Evolutionary conservation across 2,797 vertebrate genomes (phyloP).

Genomic region (Hipposideros larvatus): DNA sequence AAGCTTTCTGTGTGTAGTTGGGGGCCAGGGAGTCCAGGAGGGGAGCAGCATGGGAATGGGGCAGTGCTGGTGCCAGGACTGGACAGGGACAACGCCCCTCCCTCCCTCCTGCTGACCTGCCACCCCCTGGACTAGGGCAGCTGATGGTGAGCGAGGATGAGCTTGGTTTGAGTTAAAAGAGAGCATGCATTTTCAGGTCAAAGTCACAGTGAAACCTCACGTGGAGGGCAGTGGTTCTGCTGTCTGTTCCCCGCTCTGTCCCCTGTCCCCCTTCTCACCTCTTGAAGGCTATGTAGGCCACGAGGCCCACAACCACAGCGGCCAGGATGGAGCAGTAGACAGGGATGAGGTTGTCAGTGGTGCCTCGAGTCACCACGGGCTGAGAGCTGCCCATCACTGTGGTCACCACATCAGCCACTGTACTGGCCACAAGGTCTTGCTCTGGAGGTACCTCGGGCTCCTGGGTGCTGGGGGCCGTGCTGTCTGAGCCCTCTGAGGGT

Average conservation of each 20-base stretch:
- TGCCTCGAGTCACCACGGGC: constrained; percentile 91
- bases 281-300: constrained; percentile 97
- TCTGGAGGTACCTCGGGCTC: constrained; percentile 80
- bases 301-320: constrained; percentile 94
- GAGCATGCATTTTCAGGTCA: background rate
- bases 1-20: background rate
- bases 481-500: constrained; percentile 73
- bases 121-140: background rate
- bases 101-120: background rate
- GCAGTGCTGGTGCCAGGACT: background rate
- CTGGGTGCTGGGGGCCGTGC: constrained; percentile 83
- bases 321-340: constrained; percentile 99
- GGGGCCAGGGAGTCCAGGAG: too few relatives aligned
- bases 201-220: background rate
- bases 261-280: constrained; percentile 88
- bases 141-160: background rate
- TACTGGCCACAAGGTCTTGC: constrained; percentile 80
- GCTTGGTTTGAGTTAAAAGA: background rate
- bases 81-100: background rate
- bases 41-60: background rate
- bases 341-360: constrained; percentile 96
- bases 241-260: too few relatives aligned
- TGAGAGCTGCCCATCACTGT: constrained; percentile 92
- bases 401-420: constrained; percentile 87
- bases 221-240: background rate